These are phyloP conservation scores for Myxocyprinus asiaticus DNA, from an alignment of 2,113 vertebrate species.

Conservation along the genomic window DNA sequence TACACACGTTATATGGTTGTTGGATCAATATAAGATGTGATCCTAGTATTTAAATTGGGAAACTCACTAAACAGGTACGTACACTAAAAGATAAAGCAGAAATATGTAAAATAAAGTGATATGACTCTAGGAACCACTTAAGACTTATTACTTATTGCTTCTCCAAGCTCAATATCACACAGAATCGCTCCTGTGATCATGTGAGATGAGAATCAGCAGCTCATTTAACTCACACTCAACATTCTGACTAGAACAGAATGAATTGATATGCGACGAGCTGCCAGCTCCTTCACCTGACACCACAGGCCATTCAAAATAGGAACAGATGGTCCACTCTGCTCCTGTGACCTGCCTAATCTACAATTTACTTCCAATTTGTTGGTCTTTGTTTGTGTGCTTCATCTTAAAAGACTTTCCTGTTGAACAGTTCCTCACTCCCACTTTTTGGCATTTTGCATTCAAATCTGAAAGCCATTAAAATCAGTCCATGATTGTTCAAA, in stretches of 20 bases:
- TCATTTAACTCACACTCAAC: conserved; percentile 42
- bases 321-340: conserved; percentile 74
- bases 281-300: conserved; percentile 74
- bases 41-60: too few species aligned
- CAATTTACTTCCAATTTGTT: conserved; percentile 71
- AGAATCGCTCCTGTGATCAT: conserved; percentile 19
- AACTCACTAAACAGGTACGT: too few species aligned
- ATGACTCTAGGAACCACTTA: too few species aligned
- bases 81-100: too few species aligned
- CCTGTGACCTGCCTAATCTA: conserved; percentile 66
- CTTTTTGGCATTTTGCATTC: too few species aligned
- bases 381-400: conserved; percentile 49
- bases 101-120: too few species aligned
- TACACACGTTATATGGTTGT: conserved; percentile 11
- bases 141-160: neutral
- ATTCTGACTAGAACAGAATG: conserved; percentile 46
- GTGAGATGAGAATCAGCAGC: conserved; percentile 38
- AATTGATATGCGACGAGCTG: conserved; percentile 57
- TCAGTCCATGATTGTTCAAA: neutral
- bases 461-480: too few species aligned
- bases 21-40: neutral
- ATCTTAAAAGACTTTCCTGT: conserved; percentile 18
- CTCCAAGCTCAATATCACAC: neutral
- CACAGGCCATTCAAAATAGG: conserved; percentile 72
- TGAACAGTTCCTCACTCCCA: too few species aligned